Base-by-base conservation (phyloP, 2,797 vertebrate genomes). In the Fistularia commersonii region DNA sequence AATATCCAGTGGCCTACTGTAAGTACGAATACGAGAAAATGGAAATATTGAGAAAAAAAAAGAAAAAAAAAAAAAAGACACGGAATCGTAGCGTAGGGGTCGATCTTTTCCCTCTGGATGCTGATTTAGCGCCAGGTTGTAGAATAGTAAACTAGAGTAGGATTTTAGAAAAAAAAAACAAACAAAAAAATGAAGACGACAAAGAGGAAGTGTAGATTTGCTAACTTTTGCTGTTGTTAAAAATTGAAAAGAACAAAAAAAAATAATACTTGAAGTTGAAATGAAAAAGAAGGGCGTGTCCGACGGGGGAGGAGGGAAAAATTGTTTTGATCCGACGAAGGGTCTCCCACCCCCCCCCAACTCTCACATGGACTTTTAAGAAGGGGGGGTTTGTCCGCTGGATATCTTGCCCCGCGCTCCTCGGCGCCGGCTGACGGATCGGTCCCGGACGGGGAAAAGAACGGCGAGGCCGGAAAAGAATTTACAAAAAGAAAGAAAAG, bases 1-100 rank as follows among this genome's bases (percentile, higher is more conserved):
- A 87, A 85, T 90, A 89, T 90, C 85, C 88, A 90, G 88, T 90
- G 84, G 88, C 89, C 88, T 88, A 83, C 69, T 88, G 85, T 88
- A 88, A 84, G 80, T 87, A 84, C 14, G 76, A 80, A 72, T 84
- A 83, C 84, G 86, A 86, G 81, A 84, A 86, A 76, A 89, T 76
- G 82, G 83, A 81, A 82, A 87, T 84, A 81, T 74, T 85, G 81
- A 87, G n/a, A n/a, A n/a, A n/a, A n/a, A n/a, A n/a, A n/a, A n/a
- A n/a, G n/a, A n/a, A n/a, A n/a, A n/a, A n/a, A 77, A 79, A 64
- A 72, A 34, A 42, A 83, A 86, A 76, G 69, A 82, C 52, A 68
- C 72, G 72, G 77, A 75, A 74, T 70, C 55, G 58, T 87, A 85
- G 82, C 66, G 57, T 85, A 86, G 81, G 83, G 81, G 73, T 82